Evolutionary conservation across 2,113 vertebrate species (phyloP).

Genomic region (Crotalus tigris): DNA sequence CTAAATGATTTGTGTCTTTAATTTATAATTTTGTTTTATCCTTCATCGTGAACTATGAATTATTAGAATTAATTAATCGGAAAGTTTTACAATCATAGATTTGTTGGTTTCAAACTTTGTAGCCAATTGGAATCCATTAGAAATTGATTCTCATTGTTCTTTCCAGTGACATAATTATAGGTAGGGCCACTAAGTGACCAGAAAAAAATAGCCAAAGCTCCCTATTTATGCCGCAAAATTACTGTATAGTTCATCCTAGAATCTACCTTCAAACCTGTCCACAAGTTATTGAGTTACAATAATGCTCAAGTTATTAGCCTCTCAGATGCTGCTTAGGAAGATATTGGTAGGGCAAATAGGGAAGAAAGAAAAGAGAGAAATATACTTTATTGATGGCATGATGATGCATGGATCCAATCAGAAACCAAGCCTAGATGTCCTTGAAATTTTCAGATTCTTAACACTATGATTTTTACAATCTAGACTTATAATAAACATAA

Average conservation of each 20-base stretch:
- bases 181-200: not conserved
- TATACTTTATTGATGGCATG: not conserved
- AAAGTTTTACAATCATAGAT: not conserved
- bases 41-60: not conserved
- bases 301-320: not conserved
- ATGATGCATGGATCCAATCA: not conserved
- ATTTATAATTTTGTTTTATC: not conserved
- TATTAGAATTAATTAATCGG: not conserved
- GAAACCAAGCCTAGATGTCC: not conserved
- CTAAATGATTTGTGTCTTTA: not conserved
- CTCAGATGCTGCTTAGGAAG: not conserved
- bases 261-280: not conserved
- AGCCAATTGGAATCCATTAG: not conserved
- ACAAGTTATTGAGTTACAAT: not conserved
- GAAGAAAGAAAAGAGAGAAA: not conserved
- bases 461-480: not conserved
- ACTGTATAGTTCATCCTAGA: not conserved
- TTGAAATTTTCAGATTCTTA: not conserved
- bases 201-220: not conserved
- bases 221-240: not conserved
- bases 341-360: not conserved
- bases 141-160: not conserved
- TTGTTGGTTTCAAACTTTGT: not conserved
- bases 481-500: not conserved
- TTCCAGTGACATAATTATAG: not conserved